phyloP scores from a whole-genome alignment of 2,888 invertebrate genomes.

The Agelastica alni region DNA sequence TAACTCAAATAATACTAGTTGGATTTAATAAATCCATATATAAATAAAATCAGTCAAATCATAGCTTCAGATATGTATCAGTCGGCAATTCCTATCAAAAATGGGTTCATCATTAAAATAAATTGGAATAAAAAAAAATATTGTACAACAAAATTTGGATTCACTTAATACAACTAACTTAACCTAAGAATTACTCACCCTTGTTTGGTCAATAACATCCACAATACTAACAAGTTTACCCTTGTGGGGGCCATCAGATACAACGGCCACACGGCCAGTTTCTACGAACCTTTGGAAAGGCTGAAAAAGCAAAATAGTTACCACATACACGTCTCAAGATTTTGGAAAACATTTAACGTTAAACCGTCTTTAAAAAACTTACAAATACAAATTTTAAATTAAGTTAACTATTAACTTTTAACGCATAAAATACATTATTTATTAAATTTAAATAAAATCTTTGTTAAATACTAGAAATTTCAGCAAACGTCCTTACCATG shows the following conservation, averaged over 20 bases:
- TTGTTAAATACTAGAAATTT: too few relatives aligned
- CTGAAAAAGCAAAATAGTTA: constrained; percentile 57
- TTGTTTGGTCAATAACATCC: constrained; percentile 96
- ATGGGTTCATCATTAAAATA: constrained; percentile 60
- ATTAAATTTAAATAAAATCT: too few relatives aligned
- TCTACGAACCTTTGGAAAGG: constrained; percentile 93
- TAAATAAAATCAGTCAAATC: constrained; percentile 25
- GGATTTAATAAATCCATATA: neutral
- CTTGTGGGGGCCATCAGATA: constrained; percentile 86
- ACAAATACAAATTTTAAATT: too few relatives aligned
- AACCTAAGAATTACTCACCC: constrained; percentile 70
- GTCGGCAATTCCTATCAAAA: constrained; percentile 77
- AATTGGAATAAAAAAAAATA: constrained; percentile 7
- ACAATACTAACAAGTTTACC: constrained; percentile 94
- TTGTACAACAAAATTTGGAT: too few relatives aligned
- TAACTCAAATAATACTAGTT: neutral
- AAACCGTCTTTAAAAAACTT: neutral
- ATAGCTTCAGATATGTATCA: constrained; percentile 70
- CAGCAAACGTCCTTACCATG: constrained; percentile 40
- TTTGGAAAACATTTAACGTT: too few relatives aligned
- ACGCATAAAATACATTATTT: too few relatives aligned
- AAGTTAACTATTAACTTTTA: too few relatives aligned
- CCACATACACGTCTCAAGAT: neutral
- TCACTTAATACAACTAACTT: constrained; percentile 5
- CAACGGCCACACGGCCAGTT: constrained; percentile 95